Percentiles rank a stretch among this genome's conserved stretches.
phyloP scores from a whole-genome alignment of 2,113 vertebrate species.

The Scophthalmus maximus region DNA sequence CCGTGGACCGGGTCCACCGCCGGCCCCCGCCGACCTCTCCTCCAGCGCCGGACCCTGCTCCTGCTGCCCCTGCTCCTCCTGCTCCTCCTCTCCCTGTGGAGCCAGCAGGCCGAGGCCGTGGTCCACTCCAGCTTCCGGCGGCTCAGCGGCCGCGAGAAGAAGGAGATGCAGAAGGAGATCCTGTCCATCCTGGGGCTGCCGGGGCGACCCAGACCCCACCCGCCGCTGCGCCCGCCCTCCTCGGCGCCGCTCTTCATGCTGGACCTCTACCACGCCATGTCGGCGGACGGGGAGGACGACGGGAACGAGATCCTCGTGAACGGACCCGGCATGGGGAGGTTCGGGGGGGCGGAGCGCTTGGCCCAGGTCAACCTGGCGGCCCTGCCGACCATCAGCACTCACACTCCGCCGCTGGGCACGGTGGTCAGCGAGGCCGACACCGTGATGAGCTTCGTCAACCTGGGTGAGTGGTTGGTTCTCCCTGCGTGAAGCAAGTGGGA shows the following conservation, averaged over 20 bases:
- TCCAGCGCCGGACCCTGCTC: conserved; percentile 49
- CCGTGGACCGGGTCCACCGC: not conserved
- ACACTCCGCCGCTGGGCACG: conserved; percentile 83
- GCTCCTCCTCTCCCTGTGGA: conserved; percentile 74
- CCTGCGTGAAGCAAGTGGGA: no score
- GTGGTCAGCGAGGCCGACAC: conserved; percentile 91
- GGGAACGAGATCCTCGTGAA: conserved; percentile 63
- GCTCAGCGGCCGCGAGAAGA: conserved; percentile 89
- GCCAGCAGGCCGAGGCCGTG: conserved; percentile 80
- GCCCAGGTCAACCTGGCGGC: conserved; percentile 68
- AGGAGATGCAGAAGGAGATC: conserved; percentile 94
- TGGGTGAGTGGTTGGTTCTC: conserved; percentile 85
- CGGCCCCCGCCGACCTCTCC: conserved; percentile 9
- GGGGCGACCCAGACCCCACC: conserved; percentile 83
- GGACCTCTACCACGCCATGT: conserved; percentile 93
- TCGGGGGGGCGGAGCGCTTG: conserved; percentile 61
- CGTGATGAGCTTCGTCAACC: conserved; percentile 96
- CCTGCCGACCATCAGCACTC: conserved; percentile 86
- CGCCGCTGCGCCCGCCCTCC: conserved; percentile 84
- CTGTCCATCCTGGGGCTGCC: conserved; percentile 90
- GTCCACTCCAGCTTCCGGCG: conserved; percentile 86
- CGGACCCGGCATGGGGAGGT: conserved; percentile 57
- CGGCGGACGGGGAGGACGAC: conserved; percentile 80
- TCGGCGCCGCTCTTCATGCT: conserved; percentile 96
- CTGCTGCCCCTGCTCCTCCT: conserved; percentile 68